Conservation (phyloP, 2,113 vertebrate genomes). For the Tauraco erythrolophus region DNA sequence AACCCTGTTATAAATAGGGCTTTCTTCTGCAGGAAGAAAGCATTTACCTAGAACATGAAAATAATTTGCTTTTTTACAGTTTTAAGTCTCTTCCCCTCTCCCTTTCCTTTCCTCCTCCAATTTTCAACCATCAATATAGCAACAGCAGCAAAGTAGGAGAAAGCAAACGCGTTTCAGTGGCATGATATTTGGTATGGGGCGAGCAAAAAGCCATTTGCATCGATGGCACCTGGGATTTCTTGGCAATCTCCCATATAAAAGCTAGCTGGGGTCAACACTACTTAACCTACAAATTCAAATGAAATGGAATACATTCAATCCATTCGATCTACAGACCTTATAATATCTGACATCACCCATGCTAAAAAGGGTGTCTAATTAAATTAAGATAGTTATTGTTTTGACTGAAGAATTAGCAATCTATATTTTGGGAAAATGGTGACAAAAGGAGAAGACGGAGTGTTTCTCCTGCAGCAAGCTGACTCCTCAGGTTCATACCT, state of each 20-base stretch:
- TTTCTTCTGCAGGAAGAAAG: background rate
- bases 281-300: slow-evolving; percentile 26
- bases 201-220: background rate
- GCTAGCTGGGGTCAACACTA: background rate
- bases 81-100: background rate
- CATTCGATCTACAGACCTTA: background rate
- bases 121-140: background rate
- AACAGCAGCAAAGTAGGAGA: background rate
- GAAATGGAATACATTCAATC: background rate
- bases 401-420: background rate
- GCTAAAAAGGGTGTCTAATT: background rate
- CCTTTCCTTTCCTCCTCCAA: background rate
- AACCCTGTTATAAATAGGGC: background rate
- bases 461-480: background rate
- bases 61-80: background rate
- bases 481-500: background rate
- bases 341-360: slow-evolving; percentile 6
- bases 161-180: background rate
- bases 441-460: background rate
- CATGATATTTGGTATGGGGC: fast-evolving
- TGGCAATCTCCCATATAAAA: background rate
- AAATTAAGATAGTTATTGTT: slow-evolving; percentile 25
- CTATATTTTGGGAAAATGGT: background rate
- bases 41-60: background rate
- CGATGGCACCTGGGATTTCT: background rate